Conservation (phyloP, 2,113 vertebrate genomes). For the Nothobranchius furzeri region DNA sequence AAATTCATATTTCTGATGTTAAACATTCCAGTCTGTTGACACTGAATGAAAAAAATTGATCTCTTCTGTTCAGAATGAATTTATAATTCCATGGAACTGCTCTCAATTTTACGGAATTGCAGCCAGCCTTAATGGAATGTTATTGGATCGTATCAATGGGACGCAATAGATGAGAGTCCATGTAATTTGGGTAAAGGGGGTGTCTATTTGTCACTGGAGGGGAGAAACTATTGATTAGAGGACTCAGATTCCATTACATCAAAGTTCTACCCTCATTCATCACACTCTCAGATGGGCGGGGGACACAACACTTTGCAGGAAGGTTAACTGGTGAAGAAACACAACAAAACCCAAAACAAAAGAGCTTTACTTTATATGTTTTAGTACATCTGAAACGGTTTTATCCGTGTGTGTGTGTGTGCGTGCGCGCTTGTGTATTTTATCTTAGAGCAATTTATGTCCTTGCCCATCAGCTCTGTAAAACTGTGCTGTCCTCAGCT, state of each 20-base stretch:
- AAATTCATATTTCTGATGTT: constrained; percentile 13
- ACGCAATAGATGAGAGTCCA: constrained; percentile 67
- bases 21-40: constrained; percentile 22
- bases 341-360: background rate
- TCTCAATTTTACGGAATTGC: constrained; percentile 74
- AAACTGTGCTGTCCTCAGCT: constrained; percentile 48
- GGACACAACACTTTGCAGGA: constrained; percentile 47
- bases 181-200: constrained; percentile 70
- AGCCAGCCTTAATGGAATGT: constrained; percentile 70
- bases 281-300: constrained; percentile 54
- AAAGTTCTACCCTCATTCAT: constrained; percentile 65
- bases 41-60: constrained; percentile 6
- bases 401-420: constrained; percentile 23
- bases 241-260: constrained; percentile 78
- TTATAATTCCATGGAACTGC: constrained; percentile 62
- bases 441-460: constrained; percentile 30
- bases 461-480: constrained; percentile 38
- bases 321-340: constrained; percentile 22
- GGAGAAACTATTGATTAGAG: constrained; percentile 77
- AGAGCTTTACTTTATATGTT: background rate
- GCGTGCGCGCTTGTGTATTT: constrained; percentile 28
- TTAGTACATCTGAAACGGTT: constrained; percentile 1
- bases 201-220: constrained; percentile 78
- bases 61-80: constrained; percentile 53
- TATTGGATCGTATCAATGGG: constrained; percentile 74